phyloP scores from a whole-genome alignment of 2,888 invertebrate species.

The Tuta absoluta region DNA sequence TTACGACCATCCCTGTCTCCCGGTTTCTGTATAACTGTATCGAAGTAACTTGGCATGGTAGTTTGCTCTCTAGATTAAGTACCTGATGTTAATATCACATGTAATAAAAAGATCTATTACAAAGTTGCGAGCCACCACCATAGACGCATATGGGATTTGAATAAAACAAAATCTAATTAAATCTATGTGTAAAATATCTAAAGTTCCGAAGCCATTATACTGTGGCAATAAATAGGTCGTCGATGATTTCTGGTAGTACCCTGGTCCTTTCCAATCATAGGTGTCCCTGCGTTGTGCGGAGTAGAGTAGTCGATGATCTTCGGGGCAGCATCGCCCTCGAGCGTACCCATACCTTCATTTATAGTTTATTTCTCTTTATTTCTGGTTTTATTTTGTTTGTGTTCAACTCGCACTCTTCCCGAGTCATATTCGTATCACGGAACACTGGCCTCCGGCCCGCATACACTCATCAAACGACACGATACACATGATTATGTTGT shows the following conservation, averaged over 20 bases:
- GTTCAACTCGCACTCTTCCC: slow-evolving; percentile 62
- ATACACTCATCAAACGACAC: slow-evolving; percentile 70
- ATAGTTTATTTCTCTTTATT: slow-evolving; percentile 40
- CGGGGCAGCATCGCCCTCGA: slow-evolving; percentile 66
- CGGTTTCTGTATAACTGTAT: slow-evolving; percentile 52
- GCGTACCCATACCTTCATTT: slow-evolving; percentile 51
- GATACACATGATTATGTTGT: slow-evolving; percentile 58
- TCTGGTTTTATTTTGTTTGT: slow-evolving; percentile 45
- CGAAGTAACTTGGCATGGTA: slow-evolving; percentile 67
- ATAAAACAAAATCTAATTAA: slow-evolving; percentile 42
- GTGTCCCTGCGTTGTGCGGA: slow-evolving; percentile 67
- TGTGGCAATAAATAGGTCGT: slow-evolving; percentile 50
- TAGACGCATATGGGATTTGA: slow-evolving; percentile 63
- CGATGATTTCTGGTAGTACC: slow-evolving; percentile 47
- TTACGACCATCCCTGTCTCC: slow-evolving; percentile 70
- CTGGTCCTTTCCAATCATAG: slow-evolving; percentile 50
- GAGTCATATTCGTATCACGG: slow-evolving; percentile 75
- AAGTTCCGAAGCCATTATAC: slow-evolving; percentile 37
- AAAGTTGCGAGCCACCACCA: slow-evolving; percentile 65
- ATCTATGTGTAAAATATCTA: slow-evolving; percentile 38
- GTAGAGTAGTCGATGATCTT: slow-evolving; percentile 59
- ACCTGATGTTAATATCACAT: slow-evolving; percentile 48
- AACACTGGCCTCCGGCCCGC: slow-evolving; percentile 61
- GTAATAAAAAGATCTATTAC: slow-evolving; percentile 39
- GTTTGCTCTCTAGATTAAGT: slow-evolving; percentile 57